Evolutionary conservation across 2,888 invertebrate species (phyloP).

Genomic region (Volucella zonaria): DNA sequence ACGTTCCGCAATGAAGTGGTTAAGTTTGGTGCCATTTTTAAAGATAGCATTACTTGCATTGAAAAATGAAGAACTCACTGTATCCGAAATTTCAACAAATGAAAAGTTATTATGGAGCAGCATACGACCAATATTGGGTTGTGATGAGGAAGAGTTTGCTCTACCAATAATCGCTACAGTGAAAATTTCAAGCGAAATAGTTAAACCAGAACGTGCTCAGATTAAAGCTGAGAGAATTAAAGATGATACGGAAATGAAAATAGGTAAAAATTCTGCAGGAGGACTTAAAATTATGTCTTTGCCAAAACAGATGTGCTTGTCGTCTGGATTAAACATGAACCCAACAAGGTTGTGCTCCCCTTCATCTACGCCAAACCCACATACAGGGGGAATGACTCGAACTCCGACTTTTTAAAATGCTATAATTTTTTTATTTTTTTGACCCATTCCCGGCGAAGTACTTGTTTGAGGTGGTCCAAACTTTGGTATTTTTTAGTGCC

Average conservation of each 20-base stretch:
- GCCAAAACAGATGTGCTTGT: conserved; percentile 81
- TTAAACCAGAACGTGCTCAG: conserved; percentile 72
- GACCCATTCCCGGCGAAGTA: too few species aligned
- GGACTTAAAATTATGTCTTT: conserved; percentile 81
- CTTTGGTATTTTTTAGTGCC: too few species aligned
- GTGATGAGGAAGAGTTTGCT: conserved; percentile 88
- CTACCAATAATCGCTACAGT: conserved; percentile 81
- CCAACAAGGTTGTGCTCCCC: conserved; percentile 81
- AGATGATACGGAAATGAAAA: conserved; percentile 76
- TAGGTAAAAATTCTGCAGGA: conserved; percentile 77
- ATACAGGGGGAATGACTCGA: too few species aligned
- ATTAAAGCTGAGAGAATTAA: conserved; percentile 76
- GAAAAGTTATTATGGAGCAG: conserved; percentile 91
- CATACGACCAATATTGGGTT: conserved; percentile 89
- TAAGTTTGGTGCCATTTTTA: conserved; percentile 84
- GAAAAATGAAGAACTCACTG: conserved; percentile 93
- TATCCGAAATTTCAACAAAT: conserved; percentile 92
- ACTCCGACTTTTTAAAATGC: too few species aligned
- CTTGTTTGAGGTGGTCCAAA: too few species aligned
- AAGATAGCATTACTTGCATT: conserved; percentile 87
- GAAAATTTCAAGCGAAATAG: conserved; percentile 76
- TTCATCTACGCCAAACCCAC: conserved; percentile 80
- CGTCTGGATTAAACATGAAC: conserved; percentile 82
- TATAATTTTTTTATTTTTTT: too few species aligned
- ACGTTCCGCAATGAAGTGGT: conserved; percentile 86